Percentiles rank a stretch among this genome's conserved stretches.
Conservation (phyloP, 1,140 invertebrate species). For the Parapsyche elsis region DNA sequence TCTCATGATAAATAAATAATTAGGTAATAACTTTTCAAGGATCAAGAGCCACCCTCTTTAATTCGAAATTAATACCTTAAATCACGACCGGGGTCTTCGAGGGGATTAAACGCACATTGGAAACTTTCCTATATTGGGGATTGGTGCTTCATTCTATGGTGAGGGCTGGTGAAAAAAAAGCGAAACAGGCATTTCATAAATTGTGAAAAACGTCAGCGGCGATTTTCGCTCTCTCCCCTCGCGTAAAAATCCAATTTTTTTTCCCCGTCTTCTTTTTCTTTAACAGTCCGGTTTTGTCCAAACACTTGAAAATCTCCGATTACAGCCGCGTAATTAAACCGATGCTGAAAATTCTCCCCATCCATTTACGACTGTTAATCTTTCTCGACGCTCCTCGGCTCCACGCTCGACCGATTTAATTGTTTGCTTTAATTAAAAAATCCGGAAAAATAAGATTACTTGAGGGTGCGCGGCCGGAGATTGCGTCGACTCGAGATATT, state of each 20-base stretch:
- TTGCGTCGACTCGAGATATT: constrained; percentile 21
- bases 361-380: constrained; percentile 53
- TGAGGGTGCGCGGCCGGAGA: background rate
- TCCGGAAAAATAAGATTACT: constrained; percentile 27
- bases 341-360: constrained; percentile 22
- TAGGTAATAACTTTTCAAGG: background rate
- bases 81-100: background rate
- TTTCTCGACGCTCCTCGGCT: constrained; percentile 40
- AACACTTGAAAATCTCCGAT: constrained; percentile 47
- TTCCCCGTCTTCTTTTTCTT: background rate
- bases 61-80: constrained; percentile 23
- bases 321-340: constrained; percentile 54
- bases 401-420: constrained; percentile 53
- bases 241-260: background rate
- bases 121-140: background rate
- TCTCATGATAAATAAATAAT: background rate
- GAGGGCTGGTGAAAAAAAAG: background rate
- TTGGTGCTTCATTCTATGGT: too few relatives aligned
- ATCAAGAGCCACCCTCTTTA: background rate
- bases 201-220: constrained; percentile 16
- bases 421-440: constrained; percentile 57
- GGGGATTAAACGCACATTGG: constrained; percentile 11
- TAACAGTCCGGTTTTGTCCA: constrained; percentile 4
- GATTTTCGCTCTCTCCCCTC: constrained; percentile 8
- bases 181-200: constrained; percentile 24